Conservation (phyloP, 2,888 invertebrate species). For the Lamellibrachia satsuma region DNA sequence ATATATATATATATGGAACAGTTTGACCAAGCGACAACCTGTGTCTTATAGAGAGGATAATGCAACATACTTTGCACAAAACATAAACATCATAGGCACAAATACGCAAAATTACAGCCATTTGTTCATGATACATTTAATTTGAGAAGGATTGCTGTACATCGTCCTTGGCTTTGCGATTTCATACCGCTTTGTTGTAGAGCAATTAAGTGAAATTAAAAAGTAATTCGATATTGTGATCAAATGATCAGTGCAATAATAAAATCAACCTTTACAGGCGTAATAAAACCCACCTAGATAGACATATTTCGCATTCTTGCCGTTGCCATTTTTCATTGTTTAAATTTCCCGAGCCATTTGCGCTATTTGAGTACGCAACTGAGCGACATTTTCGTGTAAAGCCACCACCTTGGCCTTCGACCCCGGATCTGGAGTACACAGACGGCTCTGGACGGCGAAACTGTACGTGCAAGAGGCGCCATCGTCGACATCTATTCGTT, state of each 20-base stretch:
- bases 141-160: too few relatives aligned
- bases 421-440: not conserved
- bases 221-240: not conserved
- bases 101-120: too few relatives aligned
- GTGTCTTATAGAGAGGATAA: too few relatives aligned
- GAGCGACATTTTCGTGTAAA: not conserved
- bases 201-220: not conserved
- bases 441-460: not conserved
- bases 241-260: not conserved
- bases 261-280: not conserved
- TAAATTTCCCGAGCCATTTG: not conserved
- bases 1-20: too few relatives aligned
- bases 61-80: too few relatives aligned
- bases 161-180: too few relatives aligned
- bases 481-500: not conserved
- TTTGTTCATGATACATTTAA: too few relatives aligned
- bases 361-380: not conserved
- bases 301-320: not conserved
- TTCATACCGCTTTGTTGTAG: not conserved
- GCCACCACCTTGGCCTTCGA: not conserved
- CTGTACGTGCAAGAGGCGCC: not conserved
- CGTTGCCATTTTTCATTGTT: not conserved
- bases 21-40: too few relatives aligned
- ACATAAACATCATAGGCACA: too few relatives aligned
- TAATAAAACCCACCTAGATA: not conserved